Conservation (phyloP, 2,888 invertebrate genomes). For the Nephrotoma guestfalica region DNA sequence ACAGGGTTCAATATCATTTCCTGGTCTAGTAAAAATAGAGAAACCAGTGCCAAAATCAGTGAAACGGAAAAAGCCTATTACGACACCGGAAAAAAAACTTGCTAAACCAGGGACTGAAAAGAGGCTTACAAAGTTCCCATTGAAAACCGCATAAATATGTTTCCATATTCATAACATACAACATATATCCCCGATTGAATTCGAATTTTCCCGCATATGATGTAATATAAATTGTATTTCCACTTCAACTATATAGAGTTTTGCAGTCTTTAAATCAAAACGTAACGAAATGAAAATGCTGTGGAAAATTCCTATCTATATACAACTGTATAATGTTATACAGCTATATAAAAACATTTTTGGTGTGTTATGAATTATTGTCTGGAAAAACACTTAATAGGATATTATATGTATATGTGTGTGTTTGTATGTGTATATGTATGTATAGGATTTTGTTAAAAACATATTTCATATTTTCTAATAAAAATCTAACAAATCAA, state of each 20-base stretch:
- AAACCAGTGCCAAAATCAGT: background rate
- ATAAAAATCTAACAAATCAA: background rate
- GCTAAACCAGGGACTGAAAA: background rate
- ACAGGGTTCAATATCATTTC: background rate
- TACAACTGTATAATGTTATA: background rate
- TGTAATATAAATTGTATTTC: background rate
- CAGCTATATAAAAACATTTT: background rate
- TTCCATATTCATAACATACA: background rate
- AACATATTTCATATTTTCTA: background rate
- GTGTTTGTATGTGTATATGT: background rate
- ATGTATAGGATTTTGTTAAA: background rate
- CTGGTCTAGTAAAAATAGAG: background rate
- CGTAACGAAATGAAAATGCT: background rate
- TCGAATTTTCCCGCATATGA: background rate
- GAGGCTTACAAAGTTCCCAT: background rate
- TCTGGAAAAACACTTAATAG: background rate
- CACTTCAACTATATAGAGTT: background rate
- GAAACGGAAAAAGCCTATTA: background rate
- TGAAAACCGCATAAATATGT: background rate
- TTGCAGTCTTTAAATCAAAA: background rate
- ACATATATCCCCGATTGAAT: background rate
- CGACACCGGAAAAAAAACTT: background rate
- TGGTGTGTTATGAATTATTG: background rate
- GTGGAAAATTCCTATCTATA: background rate
- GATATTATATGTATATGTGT: background rate